phyloP scores from a whole-genome alignment of 2,888 invertebrate genomes.

The Laspeyria flexula region DNA sequence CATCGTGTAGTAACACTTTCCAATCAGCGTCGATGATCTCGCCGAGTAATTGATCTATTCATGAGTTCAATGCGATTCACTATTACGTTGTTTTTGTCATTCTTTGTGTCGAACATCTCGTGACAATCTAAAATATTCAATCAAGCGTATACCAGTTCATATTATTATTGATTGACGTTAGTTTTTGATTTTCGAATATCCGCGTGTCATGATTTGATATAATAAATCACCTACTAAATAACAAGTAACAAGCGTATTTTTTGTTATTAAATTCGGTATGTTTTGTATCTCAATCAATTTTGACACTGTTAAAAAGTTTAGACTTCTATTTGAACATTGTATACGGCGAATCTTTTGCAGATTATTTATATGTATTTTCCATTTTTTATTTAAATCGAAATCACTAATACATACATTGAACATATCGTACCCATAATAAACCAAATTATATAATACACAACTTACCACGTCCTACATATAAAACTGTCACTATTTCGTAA shows the following conservation, averaged over 20 bases:
- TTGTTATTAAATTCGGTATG: neutral
- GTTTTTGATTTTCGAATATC: conserved; percentile 9
- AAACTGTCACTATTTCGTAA: conserved; percentile 18
- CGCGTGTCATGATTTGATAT: neutral
- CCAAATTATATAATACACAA: conserved; percentile 6
- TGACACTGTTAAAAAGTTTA: neutral
- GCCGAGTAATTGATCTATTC: conserved; percentile 58
- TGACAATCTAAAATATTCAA: conserved; percentile 15
- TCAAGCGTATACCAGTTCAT: conserved; percentile 15
- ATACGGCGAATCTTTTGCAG: neutral
- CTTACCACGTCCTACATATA: neutral
- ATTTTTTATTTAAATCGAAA: neutral
- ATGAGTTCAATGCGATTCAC: conserved; percentile 36
- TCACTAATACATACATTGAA: too few relatives aligned
- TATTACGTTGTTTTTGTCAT: conserved; percentile 21
- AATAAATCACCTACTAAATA: neutral
- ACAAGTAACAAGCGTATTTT: too few relatives aligned
- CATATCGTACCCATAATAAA: too few relatives aligned
- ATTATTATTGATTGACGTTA: conserved; percentile 12
- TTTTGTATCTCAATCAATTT: neutral
- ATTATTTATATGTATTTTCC: neutral
- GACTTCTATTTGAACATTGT: neutral
- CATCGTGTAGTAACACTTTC: conserved; percentile 51
- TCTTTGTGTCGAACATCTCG: conserved; percentile 26
- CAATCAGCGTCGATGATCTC: conserved; percentile 56